These are phyloP conservation scores for Artemia franciscana DNA, from an alignment of 1,140 invertebrate species.

Conservation along the genomic window DNA sequence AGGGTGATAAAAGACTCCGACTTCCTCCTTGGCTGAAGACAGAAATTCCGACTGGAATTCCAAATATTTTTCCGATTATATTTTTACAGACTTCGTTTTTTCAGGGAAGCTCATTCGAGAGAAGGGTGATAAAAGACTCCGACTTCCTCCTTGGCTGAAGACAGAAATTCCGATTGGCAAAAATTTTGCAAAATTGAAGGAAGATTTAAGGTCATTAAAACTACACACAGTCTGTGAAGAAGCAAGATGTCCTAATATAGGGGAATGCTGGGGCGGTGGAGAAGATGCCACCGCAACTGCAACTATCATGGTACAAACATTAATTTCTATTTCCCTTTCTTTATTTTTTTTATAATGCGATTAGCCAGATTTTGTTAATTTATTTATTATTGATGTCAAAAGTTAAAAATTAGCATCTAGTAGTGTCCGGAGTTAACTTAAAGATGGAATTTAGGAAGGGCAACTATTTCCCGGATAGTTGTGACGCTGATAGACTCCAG, in stretches of 20 bases:
- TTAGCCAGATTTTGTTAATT: not conserved
- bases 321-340: not conserved
- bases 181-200: slow-evolving; percentile 63
- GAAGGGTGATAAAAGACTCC: slow-evolving; percentile 54
- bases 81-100: too few relatives aligned
- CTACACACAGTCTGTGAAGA: slow-evolving; percentile 96
- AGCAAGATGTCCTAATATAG: slow-evolving; percentile 95
- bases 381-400: not conserved
- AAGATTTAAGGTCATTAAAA: slow-evolving; percentile 62
- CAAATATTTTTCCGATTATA: too few relatives aligned
- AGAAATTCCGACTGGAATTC: slow-evolving; percentile 70
- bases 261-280: slow-evolving; percentile 96
- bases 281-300: slow-evolving; percentile 62
- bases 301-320: slow-evolving; percentile 75
- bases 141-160: slow-evolving; percentile 91
- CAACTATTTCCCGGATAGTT: too few relatives aligned
- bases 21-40: slow-evolving; percentile 93
- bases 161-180: slow-evolving; percentile 71
- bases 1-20: slow-evolving; percentile 54
- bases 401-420: too few relatives aligned
- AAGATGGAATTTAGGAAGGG: too few relatives aligned
- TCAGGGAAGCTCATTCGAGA: slow-evolving; percentile 46
- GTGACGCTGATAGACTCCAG: too few relatives aligned
- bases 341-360: not conserved
- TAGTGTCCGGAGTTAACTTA: too few relatives aligned